phyloP scores from a whole-genome alignment of 2,797 vertebrate genomes.

The Alfaro cultratus region DNA sequence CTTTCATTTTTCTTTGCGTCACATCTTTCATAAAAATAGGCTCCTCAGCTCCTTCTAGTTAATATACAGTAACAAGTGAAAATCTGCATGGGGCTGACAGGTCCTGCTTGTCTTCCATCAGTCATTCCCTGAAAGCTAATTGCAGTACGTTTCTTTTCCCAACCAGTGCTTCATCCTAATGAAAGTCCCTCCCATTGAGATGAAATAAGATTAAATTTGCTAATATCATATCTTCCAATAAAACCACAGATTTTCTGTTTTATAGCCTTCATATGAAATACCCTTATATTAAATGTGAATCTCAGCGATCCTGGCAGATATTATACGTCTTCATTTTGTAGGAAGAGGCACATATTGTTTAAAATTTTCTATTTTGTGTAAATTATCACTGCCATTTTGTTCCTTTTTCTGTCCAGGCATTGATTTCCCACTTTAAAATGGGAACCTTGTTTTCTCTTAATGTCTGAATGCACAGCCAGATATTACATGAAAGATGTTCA shows the following conservation, averaged over 20 bases:
- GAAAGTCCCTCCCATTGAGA: conserved; percentile 29
- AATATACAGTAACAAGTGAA: not conserved
- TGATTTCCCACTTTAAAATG: conserved; percentile 21
- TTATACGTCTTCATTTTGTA: not conserved
- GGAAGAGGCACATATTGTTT: not conserved
- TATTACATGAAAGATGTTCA: not conserved
- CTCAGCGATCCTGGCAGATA: not conserved
- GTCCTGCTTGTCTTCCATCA: not conserved
- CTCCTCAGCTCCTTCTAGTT: not conserved
- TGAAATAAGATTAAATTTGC: conserved; percentile 30
- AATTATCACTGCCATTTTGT: not conserved
- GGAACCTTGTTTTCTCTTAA: conserved; percentile 7
- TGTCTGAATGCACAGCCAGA: not conserved
- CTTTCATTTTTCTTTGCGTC: not conserved
- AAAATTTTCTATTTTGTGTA: not conserved
- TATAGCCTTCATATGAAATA: not conserved
- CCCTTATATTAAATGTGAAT: not conserved
- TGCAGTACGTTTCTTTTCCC: conserved; percentile 6
- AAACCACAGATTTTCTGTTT: conserved; percentile 16
- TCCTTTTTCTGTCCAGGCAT: not conserved
- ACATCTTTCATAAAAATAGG: not conserved
- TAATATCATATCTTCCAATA: conserved; percentile 27
- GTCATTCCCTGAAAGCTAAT: conserved; percentile 21
- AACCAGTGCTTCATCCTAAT: conserved; percentile 32
- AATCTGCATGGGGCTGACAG: conserved; percentile 10